A percentile compares a stretch with the other conserved stretches of the same genome.
Conservation (phyloP, 2,797 vertebrate species). For the Allobates femoralis region DNA sequence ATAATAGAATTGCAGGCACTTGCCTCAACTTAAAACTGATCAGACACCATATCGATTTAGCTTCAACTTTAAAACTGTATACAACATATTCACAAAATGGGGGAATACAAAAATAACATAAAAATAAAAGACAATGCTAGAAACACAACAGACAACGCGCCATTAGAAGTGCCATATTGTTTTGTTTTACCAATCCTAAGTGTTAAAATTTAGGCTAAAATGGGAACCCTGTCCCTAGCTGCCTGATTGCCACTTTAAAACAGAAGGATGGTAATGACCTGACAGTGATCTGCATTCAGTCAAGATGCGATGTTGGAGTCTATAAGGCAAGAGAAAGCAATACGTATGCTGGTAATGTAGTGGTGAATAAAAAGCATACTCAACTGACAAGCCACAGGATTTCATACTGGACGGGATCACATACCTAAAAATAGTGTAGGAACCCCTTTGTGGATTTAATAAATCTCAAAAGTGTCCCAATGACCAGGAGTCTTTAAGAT, state of each 20-base stretch:
- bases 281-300: slow-evolving; percentile 32
- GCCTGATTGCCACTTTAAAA: slow-evolving; percentile 41
- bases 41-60: slow-evolving; percentile 16
- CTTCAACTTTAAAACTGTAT: slow-evolving; percentile 29
- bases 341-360: background rate
- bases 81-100: slow-evolving; percentile 38
- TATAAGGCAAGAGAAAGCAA: slow-evolving; percentile 39
- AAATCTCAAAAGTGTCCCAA: background rate
- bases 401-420: background rate
- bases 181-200: slow-evolving; percentile 38
- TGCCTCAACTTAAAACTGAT: slow-evolving; percentile 42
- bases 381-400: background rate
- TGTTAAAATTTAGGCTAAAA: slow-evolving; percentile 34
- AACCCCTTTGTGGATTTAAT: background rate
- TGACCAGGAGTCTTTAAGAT: background rate
- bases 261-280: slow-evolving; percentile 46
- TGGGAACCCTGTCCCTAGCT: slow-evolving; percentile 48
- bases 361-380: background rate
- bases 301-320: background rate
- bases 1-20: slow-evolving; percentile 48
- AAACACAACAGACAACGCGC: slow-evolving; percentile 19
- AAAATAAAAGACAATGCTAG: slow-evolving; percentile 6
- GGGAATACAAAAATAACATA: background rate
- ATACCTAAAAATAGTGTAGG: background rate
- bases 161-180: slow-evolving; percentile 27